Evolutionary conservation across 2,113 vertebrate species (phyloP).

Genomic region (Trichomycterus rosablanca): DNA sequence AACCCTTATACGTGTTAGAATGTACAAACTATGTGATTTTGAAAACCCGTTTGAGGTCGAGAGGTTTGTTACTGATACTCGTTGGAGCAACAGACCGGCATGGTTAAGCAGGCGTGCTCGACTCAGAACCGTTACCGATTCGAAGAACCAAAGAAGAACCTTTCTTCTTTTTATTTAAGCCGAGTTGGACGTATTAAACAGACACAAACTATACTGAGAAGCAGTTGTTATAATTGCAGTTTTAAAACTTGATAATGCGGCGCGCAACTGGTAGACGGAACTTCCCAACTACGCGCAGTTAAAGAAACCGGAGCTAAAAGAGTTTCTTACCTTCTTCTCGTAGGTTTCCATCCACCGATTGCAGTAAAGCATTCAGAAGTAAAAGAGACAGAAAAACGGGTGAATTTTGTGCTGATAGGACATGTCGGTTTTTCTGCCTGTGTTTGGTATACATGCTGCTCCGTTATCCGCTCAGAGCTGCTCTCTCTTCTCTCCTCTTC

Average conservation of each 20-base stretch:
- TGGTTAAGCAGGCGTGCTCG: no score
- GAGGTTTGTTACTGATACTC: no score
- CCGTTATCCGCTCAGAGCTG: conserved; percentile 53
- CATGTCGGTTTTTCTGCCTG: conserved; percentile 69
- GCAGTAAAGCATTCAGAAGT: conserved; percentile 52
- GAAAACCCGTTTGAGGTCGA: no score
- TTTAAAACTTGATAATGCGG: background rate
- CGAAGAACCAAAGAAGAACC: no score
- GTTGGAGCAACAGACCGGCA: no score
- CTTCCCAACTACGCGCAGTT: conserved; percentile 49
- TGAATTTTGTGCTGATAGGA: conserved; percentile 44
- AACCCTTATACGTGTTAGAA: no score
- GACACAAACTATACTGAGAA: no score
- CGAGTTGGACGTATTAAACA: no score
- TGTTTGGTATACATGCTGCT: conserved; percentile 78
- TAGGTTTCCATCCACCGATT: conserved; percentile 44
- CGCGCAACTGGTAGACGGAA: conserved; percentile 63
- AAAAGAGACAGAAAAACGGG: conserved; percentile 48
- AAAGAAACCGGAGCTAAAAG: background rate
- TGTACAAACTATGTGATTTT: no score
- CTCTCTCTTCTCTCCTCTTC: conserved; percentile 30
- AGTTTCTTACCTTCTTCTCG: conserved; percentile 54
- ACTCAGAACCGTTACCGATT: no score
- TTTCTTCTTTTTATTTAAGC: no score
- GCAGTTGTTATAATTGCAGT: no score